Base-by-base conservation (phyloP, 2,113 vertebrate species). In the Scomber scombrus region DNA sequence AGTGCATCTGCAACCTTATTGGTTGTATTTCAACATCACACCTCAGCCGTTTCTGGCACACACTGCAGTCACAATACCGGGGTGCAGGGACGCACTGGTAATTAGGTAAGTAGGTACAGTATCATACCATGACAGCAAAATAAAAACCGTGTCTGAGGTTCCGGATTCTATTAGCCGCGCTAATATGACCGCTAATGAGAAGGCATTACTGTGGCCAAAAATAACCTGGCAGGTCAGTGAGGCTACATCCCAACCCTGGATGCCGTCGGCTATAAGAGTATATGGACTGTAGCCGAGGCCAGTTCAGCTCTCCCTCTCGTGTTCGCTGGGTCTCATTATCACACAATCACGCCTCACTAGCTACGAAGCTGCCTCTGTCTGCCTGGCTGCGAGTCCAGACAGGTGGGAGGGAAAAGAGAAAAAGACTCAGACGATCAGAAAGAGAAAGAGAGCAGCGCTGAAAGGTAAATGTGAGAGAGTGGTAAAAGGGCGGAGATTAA, bases 151-250 rank as follows among this genome's bases (percentile, higher is more conserved):
- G 47, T 50, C 31, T 56, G 0, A 55, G 13, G 67, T 60, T 81
- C 50, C 47, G 75, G 67, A 84, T 87, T 92, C 57, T 85, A 88
- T 88, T 87, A 90, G 47, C 47, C 16, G 54, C 63, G 63, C 56
- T 87, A 91, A 89, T 87, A 87, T 76, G 51, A 11, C 19, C 29
- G 3, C 81, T 88, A 93, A 93, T 90, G 82, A 85, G 80, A 23
- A 72, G 57, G 80, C 75, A 90, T 91, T 89, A 86, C 63, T 51
- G 69, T 54, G 45, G 81, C 83, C 84, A 84, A 71, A 89, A 89
- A 93, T 87, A 93, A 86, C 85, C 74, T 58, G 52, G 67, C 61
- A 57, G 46, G 3, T n/a, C 29, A 16, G 18, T 8, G 18, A 72
- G 46, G 58, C 62, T 81, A 77, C 71, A 61, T 81, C 76, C 40